A percentile compares a stretch with the other conserved stretches of the same genome.
These are phyloP conservation scores for Bufo gargarizans DNA, from an alignment of 2,113 vertebrate genomes.

Conservation along the genomic window DNA sequence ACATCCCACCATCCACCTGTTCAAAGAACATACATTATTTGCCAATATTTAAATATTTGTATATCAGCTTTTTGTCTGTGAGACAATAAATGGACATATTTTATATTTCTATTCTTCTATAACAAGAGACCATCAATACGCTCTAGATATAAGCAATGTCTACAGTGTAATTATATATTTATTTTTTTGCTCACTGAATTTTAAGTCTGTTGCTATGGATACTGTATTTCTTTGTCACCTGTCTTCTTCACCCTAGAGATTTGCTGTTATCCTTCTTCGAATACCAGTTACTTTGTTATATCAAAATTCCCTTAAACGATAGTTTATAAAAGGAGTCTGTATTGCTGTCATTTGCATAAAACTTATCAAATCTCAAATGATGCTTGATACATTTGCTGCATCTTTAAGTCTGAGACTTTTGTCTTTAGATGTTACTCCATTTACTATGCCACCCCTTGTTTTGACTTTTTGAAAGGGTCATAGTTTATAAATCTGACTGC, in stretches of 20 bases:
- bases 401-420: no score
- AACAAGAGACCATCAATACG: background rate
- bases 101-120: background rate
- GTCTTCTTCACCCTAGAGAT: constrained; percentile 20
- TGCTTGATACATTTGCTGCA: no score
- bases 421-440: no score
- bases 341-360: no score
- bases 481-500: no score
- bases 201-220: constrained; percentile 49
- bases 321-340: background rate
- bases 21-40: no score
- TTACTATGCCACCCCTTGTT: no score
- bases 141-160: constrained; percentile 7
- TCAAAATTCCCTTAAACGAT: background rate
- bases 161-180: constrained; percentile 34
- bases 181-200: constrained; percentile 26
- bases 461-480: no score
- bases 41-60: no score
- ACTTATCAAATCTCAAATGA: no score
- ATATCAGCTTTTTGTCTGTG: no score
- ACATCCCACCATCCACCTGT: no score
- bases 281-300: background rate
- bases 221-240: constrained; percentile 31
- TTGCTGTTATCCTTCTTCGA: constrained; percentile 1
- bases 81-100: background rate